Evolutionary conservation across 2,888 invertebrate species (phyloP).

Genomic region (Gisinianus flammeolus): DNA sequence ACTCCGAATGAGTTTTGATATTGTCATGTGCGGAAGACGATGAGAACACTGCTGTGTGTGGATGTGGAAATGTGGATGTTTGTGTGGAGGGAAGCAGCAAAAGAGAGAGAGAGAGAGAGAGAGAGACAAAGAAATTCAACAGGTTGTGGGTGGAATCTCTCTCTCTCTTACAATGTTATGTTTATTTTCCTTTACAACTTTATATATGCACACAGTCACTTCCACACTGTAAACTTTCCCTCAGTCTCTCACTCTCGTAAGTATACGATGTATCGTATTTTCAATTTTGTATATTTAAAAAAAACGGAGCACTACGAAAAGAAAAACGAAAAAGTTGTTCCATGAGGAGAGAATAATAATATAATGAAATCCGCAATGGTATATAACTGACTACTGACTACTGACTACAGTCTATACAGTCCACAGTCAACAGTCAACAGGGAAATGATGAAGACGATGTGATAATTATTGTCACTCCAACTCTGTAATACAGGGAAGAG

Average conservation of each 20-base stretch:
- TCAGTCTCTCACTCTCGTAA: background rate
- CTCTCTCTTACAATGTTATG: background rate
- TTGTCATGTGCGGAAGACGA: background rate
- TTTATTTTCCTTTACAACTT: background rate
- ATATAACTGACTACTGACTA: too few relatives aligned
- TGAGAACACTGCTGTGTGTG: background rate
- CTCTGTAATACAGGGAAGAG: too few relatives aligned
- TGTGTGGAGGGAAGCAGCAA: background rate
- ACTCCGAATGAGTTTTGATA: too few relatives aligned
- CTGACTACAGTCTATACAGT: too few relatives aligned
- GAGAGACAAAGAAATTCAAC: slow-evolving; percentile 36
- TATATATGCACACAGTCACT: background rate
- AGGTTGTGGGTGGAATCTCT: slow-evolving; percentile 34
- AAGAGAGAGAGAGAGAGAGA: slow-evolving; percentile 4
- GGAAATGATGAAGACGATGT: background rate
- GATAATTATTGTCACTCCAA: too few relatives aligned
- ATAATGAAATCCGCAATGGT: too few relatives aligned
- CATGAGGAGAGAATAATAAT: background rate
- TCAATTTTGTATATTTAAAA: too few relatives aligned
- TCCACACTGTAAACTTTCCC: background rate
- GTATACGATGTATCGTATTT: too few relatives aligned
- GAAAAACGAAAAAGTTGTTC: background rate
- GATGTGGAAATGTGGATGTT: background rate
- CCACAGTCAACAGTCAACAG: background rate
- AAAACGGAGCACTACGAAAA: too few relatives aligned